Conservation (phyloP, 2,888 invertebrate genomes). For the Xestia rhomboidea region DNA sequence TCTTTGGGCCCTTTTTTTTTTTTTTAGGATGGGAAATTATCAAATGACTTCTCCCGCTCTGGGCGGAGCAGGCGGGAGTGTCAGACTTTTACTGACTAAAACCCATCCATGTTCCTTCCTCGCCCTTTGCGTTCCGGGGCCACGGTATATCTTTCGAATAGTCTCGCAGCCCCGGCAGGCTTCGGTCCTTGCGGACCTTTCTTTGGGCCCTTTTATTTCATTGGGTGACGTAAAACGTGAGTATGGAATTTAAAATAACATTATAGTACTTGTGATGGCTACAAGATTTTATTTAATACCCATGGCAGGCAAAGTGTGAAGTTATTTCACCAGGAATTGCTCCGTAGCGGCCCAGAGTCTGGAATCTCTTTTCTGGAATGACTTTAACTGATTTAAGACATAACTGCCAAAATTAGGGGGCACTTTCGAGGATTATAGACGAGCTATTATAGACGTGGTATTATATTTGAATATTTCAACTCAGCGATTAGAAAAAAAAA, state of each 20-base stretch:
- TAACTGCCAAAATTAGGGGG: neutral
- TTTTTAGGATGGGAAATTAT: too few relatives aligned
- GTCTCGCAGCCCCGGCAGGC: too few relatives aligned
- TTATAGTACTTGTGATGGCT: neutral
- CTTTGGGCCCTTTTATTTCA: too few relatives aligned
- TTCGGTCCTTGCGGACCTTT: too few relatives aligned
- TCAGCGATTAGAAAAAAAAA: neutral
- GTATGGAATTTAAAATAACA: neutral
- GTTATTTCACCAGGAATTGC: neutral
- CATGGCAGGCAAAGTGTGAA: neutral
- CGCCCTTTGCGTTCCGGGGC: too few relatives aligned
- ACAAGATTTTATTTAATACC: neutral
- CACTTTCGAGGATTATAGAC: neutral
- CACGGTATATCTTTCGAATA: too few relatives aligned
- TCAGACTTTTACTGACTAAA: too few relatives aligned
- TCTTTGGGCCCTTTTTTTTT: too few relatives aligned
- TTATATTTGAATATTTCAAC: neutral
- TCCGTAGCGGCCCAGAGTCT: neutral
- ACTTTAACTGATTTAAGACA: neutral
- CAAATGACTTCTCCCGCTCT: too few relatives aligned
- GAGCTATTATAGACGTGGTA: neutral
- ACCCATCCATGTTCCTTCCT: too few relatives aligned
- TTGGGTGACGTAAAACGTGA: neutral
- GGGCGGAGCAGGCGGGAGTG: too few relatives aligned
- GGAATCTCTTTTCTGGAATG: too few relatives aligned